Evolutionary conservation across 2,888 invertebrate genomes (phyloP), one percentile per base, ranked within the genome.

Genomic region (Vandiemenella viatica): DNA sequence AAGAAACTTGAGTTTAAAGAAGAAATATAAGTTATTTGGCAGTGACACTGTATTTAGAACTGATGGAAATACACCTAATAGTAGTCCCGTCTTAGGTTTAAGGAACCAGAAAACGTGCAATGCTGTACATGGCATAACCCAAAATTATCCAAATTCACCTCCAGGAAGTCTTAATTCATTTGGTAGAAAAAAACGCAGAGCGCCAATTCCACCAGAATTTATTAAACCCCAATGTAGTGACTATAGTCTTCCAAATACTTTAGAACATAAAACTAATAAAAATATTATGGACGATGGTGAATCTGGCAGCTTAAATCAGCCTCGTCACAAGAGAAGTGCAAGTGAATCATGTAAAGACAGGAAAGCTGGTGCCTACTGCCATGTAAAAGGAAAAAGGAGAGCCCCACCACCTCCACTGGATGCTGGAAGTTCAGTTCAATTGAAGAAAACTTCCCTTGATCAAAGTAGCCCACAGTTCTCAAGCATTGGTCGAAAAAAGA

Each of bases 371-470:
- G 66, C 69, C 3, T 71, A 70, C 57, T 63, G 70, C 19, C 80
- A 84, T 67, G 83, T 84, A 1, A 82, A 81, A 55, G 84, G 84
- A 19, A 85, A 85, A 63, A 67, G 84, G 45, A 76, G 75, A 59
- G 84, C 84, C 0, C 84, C 84, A 0, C 74, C 72, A 55, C 84
- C 84, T 5, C 84, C 83, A 1, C 61, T 59, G n/a, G 4, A 16
- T 55, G 55, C 4, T 54, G 58, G 26, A 44, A n/a, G 18, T 16
- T 16, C n/a, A 10, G 26, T 46, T 19, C 15, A 13, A 18, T 13
- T n/a, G n/a, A 18, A 32, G 21, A 22, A 37, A 17, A 51, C 48
- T 19, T 46, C 20, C 1, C 13, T 52, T 48, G 53, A 53, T 22
- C 49, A 44, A 42, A 19, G 50, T 43, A 45, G 50, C 26, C 45